These are phyloP conservation scores for Origma solitaria DNA, from an alignment of 2,113 vertebrate species.

Conservation along the genomic window DNA sequence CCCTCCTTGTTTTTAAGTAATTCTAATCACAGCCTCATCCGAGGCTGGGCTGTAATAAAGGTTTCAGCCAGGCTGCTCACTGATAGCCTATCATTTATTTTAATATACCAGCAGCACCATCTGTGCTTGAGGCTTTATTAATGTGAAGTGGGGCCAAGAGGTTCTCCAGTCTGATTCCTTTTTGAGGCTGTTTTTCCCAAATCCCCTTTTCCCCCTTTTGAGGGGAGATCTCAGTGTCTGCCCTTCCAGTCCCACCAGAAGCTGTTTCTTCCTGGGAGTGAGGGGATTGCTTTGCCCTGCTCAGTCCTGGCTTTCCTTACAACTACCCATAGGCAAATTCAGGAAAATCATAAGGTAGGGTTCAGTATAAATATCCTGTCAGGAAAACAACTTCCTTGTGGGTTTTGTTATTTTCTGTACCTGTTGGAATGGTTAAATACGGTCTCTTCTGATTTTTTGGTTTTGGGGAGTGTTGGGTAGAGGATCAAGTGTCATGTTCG, in stretches of 20 bases:
- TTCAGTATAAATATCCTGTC: neutral
- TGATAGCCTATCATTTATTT: constrained; percentile 21
- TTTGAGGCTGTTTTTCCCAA: neutral
- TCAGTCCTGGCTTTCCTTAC: neutral
- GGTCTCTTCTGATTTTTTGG: neutral
- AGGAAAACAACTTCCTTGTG: neutral
- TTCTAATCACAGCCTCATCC: neutral
- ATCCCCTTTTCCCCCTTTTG: neutral
- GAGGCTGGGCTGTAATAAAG: neutral
- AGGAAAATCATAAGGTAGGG: neutral
- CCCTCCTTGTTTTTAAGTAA: neutral
- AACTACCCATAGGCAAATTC: neutral
- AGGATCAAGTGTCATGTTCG: neutral
- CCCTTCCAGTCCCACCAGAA: neutral
- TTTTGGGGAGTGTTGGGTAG: neutral
- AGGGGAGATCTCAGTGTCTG: neutral
- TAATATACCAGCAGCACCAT: neutral
- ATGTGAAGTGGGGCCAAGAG: neutral
- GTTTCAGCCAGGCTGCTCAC: constrained; percentile 17
- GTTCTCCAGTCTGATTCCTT: neutral
- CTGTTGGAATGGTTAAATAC: neutral
- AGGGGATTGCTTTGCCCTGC: neutral
- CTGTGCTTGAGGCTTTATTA: constrained; percentile 14
- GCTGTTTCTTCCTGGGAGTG: neutral
- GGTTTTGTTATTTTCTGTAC: neutral